Conservation (phyloP, 2,797 vertebrate genomes). For the Schizopygopsis malacanthus region DNA sequence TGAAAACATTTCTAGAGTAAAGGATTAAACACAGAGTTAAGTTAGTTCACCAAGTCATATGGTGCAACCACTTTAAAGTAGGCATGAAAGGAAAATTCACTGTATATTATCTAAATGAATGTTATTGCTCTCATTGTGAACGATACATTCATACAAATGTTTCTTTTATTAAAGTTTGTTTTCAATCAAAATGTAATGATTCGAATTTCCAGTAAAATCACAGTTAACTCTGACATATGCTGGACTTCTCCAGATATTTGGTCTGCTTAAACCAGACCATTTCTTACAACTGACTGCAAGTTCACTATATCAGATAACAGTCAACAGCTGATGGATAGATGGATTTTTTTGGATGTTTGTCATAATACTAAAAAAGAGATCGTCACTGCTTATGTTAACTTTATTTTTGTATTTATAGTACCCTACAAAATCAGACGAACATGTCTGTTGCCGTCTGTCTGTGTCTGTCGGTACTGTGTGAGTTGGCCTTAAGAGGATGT, state of each 20-base stretch:
- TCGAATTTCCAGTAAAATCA: neutral
- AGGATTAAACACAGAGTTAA: neutral
- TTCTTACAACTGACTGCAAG: neutral
- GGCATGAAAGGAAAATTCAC: neutral
- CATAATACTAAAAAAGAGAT: neutral
- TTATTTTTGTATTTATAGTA: neutral
- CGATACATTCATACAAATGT: neutral
- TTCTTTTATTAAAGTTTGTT: neutral
- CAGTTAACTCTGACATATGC: neutral
- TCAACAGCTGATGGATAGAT: neutral
- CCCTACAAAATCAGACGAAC: neutral
- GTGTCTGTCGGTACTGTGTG: neutral
- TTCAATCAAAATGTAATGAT: neutral
- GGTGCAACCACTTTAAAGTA: neutral
- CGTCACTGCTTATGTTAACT: no score
- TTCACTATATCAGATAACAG: neutral
- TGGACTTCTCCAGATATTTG: neutral
- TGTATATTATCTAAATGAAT: neutral
- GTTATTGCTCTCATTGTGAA: neutral
- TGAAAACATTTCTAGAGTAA: neutral
- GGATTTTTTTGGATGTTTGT: neutral
- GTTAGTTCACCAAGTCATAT: neutral
- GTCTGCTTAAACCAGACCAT: neutral
- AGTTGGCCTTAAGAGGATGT: neutral
- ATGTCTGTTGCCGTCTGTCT: neutral